Base-by-base conservation (phyloP, 2,888 invertebrate species). In the Prosopocoilus inquinatus region DNA sequence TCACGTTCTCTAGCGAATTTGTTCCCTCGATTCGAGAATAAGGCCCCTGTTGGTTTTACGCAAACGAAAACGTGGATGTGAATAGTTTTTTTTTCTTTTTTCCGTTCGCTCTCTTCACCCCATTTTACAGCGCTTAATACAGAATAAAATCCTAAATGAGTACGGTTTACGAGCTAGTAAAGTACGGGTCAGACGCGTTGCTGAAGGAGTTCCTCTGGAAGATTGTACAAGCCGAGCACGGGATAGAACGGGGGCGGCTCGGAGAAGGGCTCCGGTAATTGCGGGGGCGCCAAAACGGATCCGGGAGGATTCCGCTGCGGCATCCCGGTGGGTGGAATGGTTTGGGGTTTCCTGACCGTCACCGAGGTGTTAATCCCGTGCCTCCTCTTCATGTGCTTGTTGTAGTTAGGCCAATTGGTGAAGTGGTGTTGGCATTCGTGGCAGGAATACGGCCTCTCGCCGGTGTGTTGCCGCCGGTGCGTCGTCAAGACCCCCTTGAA, bases 321-420 rank as follows among this genome's bases (percentile, higher is more conserved):
- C 75, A 75, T 77, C 8, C 77, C 78, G 3, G 77, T 76, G 1
- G 78, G 77, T 32, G 78, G 78, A 58, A 78, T 78, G 32, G 71
- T 72, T 62, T 78, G 78, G 32, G 75, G 73, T 53, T 78, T 78
- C 13, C 78, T 67, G 12, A 75, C 75, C 3, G 75, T 76, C 1
- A 77, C 77, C 60, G 77, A 77, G 2, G 78, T 78, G 62, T 78
- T 77, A 50, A 78, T 78, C 34, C 85, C 85, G 59, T 89, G 89
- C 28, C 89, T 78, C 20, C 90, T 76, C 74, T 89, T 90, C 87
- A 90, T 89, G 69, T 90, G 90, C 65, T 90, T 90, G 67, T 90
- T 90, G 66, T 89, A 90, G 75, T 90, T 90, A 0, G 90, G 89
- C 89, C 90, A 90, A 70, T 90, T 90, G 0, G 89, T 89, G 63